Evolutionary conservation across 2,888 invertebrate species (phyloP), one percentile per base, ranked within the genome.

Genomic region (Sceliomorpha sp.): DNA sequence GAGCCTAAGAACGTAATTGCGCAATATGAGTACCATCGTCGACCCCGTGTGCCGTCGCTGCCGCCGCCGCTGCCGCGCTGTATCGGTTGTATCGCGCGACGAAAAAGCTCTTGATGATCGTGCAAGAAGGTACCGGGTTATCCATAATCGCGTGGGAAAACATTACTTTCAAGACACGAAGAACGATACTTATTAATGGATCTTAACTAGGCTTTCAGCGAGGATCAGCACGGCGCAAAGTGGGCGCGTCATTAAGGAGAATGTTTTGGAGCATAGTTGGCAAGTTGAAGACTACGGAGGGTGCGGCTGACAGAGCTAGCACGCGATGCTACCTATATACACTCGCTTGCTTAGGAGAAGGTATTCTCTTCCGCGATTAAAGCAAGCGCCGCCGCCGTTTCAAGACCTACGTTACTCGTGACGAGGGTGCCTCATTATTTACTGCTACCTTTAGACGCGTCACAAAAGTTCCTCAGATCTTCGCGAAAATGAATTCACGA

Each of bases 161-260:
- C 48, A 55, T 40, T 63, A 55, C 47, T 55, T 63, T n/a, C 36
- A 12, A 53, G 40, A 29, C 53, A 47, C 45, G 47, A 47, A 40
- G 39, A 47, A 32, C 45, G 42, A 62, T 62, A 47, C 39, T 53
- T 62, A 55, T 63, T 63, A 62, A 63, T 63, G 55, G 55, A 40
- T 62, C 20, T 53, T 55, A 55, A 63, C 48, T 42, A 40, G 32
- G 42, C 63, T 63, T 63, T 63, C 55, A 63, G 48, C 48, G 37
- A 53, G 36, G 36, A 55, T 48, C 44, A 31, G 42, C 42, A 45
- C 31, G 27, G 26, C 24, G 63, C 17, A 56, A 64, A 56, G 64
- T 64, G 64, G 64, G 64, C 51, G 50, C 64, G 56, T 64, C 50
- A 45, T 58, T 58, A 58, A 64, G 51, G 51, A 58, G 56, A 45